Conservation (phyloP, 2,797 vertebrate genomes). For the Gymnocypris eckloni region DNA sequence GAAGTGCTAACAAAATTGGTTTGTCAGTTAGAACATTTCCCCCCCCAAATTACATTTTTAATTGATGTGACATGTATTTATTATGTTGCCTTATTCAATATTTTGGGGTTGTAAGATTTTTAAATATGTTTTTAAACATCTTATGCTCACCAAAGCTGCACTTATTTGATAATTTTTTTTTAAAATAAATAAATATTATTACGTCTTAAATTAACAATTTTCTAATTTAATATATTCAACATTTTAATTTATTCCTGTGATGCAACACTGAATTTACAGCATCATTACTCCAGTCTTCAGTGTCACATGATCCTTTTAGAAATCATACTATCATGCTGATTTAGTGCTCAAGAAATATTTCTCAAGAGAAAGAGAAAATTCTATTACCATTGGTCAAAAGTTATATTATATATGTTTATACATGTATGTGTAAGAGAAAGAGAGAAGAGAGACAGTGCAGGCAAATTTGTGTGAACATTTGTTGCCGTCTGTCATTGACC, state of each 20-base stretch:
- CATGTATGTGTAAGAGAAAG: conserved; percentile 1
- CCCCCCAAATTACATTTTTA: background rate
- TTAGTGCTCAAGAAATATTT: background rate
- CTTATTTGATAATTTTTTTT: background rate
- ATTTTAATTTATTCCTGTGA: background rate
- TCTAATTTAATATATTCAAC: background rate
- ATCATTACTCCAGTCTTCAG: background rate
- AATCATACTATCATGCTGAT: background rate
- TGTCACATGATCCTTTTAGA: background rate
- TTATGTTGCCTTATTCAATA: background rate
- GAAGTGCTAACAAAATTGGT: background rate
- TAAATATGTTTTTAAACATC: background rate
- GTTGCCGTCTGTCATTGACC: conserved; percentile 66
- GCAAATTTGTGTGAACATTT: conserved; percentile 9
- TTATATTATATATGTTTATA: conserved; percentile 1
- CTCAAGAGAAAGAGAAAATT: background rate
- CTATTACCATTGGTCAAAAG: background rate
- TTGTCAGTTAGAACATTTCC: background rate
- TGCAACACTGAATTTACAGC: background rate
- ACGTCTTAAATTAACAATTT: background rate
- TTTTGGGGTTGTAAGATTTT: background rate
- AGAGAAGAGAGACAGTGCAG: background rate
- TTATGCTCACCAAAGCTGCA: background rate
- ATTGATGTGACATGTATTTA: background rate
- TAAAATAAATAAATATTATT: no score